Evolutionary conservation across 1,140 invertebrate species (phyloP).

Genomic region (Dreissena rostriformis): DNA sequence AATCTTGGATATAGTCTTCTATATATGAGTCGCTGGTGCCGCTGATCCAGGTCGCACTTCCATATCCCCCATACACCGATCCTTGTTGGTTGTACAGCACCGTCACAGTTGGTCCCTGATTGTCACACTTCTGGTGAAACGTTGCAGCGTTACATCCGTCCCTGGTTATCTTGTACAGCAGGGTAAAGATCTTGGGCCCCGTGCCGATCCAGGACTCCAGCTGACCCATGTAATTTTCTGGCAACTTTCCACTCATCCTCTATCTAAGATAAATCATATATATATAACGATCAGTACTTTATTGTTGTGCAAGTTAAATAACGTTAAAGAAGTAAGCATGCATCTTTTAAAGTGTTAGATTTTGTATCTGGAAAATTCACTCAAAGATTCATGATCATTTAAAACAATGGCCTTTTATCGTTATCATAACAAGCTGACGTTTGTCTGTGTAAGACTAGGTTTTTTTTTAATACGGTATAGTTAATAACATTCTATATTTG

Average conservation of each 20-base stretch:
- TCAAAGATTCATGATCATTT: too few species aligned
- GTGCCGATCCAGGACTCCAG: conserved; percentile 25
- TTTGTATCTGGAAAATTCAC: too few species aligned
- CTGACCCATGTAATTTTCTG: background rate
- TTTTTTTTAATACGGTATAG: too few species aligned
- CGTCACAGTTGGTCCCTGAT: conserved; percentile 54
- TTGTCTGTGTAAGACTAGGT: too few species aligned
- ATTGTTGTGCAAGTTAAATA: background rate
- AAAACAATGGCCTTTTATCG: too few species aligned
- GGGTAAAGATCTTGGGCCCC: conserved; percentile 24
- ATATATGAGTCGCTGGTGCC: background rate
- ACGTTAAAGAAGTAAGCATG: too few species aligned
- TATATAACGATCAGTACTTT: background rate
- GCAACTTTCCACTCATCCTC: background rate
- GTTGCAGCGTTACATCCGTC: conserved; percentile 32
- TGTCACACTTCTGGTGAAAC: conserved; percentile 56
- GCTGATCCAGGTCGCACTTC: conserved; percentile 20
- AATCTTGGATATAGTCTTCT: too few species aligned
- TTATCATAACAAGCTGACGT: too few species aligned
- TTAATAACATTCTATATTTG: too few species aligned
- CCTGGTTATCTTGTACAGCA: conserved; percentile 51
- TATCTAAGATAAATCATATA: background rate
- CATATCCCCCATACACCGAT: conserved; percentile 59
- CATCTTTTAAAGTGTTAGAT: too few species aligned
- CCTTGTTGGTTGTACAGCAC: conserved; percentile 48